Evolutionary conservation across 2,797 vertebrate genomes (phyloP), one percentile per base, ranked within the genome.

Genomic region (Anas georgica): DNA sequence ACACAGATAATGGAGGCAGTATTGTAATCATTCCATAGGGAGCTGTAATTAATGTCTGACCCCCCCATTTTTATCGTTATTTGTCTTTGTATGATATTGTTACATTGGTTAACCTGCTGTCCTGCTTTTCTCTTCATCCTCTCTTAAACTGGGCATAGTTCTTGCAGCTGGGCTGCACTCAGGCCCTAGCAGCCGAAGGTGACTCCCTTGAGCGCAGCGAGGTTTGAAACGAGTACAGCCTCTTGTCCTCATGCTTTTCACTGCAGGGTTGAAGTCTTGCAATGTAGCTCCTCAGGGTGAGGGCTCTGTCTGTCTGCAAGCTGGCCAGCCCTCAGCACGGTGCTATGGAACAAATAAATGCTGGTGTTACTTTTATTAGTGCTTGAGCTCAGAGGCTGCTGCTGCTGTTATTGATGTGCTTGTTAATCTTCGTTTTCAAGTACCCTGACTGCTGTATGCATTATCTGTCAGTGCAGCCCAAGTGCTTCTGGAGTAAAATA

Each of bases 401-500:
- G 37, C 21, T 67, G 39, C 28, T 1, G 0, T 59, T 93, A 83
- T 21, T 50, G 78, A 86, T 68, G 77, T 79, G 31, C 64, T 81
- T 46, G 60, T 76, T 92, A 54, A 84, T 92, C 74, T 86, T 87
- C 20, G 16, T 88, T 87, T 88, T n/a, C 9, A 18, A 41, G 81
- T 7, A 17, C 18, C 0, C 23, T 4, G 54, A 0, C 66, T 93
- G 75, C 83, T 43, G 46, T 48, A 5, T 31, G 31, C 37, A 3
- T 72, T 54, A 66, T 39, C 83, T 76, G 63, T 39, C 85, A 59
- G 67, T 7, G 39, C 78, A 77, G 17, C 4, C 10, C 46, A 9
- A 45, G 55, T 63, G 86, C 74, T 86, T 21, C 56, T 90, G 86
- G 72, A 84, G 68, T 68, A 35, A 75, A 80, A 66, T 25, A 39